Evolutionary conservation across 2,113 vertebrate genomes (phyloP), one percentile per base, ranked within the genome.

Genomic region (Oncorhynchus tshawytscha): DNA sequence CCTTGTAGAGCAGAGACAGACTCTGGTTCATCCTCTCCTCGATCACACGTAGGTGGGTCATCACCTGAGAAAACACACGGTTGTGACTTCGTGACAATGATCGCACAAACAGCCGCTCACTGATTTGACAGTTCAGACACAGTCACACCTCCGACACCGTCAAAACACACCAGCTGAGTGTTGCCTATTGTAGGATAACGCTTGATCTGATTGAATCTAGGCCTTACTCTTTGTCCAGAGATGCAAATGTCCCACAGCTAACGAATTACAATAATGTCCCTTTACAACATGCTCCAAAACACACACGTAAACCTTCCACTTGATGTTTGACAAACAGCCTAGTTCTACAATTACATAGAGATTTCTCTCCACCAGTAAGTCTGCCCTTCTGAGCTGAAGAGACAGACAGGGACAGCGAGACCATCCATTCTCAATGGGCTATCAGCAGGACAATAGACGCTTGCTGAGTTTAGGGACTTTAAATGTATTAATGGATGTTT

Each of bases 1-100:
- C 96, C 90, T 99, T 99, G 94, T 99, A 99, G 79, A 99, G 95
- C 79, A 99, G 92, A 62, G 97, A 98, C 15, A 99, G 91, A 82
- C 97, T 99, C 90, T 99, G 98, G 91, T 99, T 99, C 95, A 99
- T 96, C 80, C 98, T 88, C 91, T 99, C 98, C 84, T 99, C 97
- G 0, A 99, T 99, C 88, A 99, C 97, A 60, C 93, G 96, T 81
- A 99, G 95, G 90, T 99, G 98, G n/a, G 98, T 99, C 97, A 98
- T 96, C 88, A 99, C 97, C 98, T 99, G 87, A 49, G 70, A 75
- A 34, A 18, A 48, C 27, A 67, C 65, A 71, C 69, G 31, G 39
- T 2, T 45, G 39, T 45, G 39, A 9, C 9, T 45, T 45, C 9
- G 8, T 45, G 39, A 45, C 39, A 45, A 9, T 45, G 39, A 45